Base-by-base conservation (phyloP, 2,113 vertebrate genomes). In the Alexandromys fortis region DNA sequence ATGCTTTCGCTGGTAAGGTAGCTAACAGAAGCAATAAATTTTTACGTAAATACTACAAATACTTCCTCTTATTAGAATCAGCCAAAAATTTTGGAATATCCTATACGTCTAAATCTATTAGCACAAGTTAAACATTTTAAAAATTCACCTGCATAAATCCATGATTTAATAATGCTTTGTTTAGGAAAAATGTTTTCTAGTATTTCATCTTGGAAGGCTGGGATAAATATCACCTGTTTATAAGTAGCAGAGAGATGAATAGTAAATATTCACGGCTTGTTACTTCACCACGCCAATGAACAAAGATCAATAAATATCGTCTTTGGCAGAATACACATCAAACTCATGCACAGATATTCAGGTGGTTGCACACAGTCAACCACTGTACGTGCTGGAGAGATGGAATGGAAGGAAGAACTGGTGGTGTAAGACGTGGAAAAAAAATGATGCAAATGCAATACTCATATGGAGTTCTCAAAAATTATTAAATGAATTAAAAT, bases 41-140 rank as follows among this genome's bases (percentile, higher is more conserved):
- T 92, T 90, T 33, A 75, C 91, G 13, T 70, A 94, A 86, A 86
- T 67, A 21, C 70, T 52, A 21, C 38, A 91, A 86, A 81, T 52
- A 6, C 0, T 14, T 88, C 17, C 47, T 89, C n/a, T 38, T 92
- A 11, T 76, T 92, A 26, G 19, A 45, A n/a, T 91, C 13, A 91
- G n/a, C 7, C 21, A 90, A 10, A 68, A 88, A 75, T 45, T 76
- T 4, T 7, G 90, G 88, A 88, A 67, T 86, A 58, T 13, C 86
- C 17, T 82, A 1, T 33, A 63, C 95, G 17, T 42, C 24, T 93
- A 90, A 87, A 68, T 76, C 35, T 85, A 11, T 86, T 42, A 28
- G 7, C 21, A 67, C 67, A 72, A 14, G 1, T 82, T 96, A 49
- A 89, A 5, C 4, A 42, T 8, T 91, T 89, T 95, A 77, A 47